Percentiles rank a stretch among this genome's conserved stretches.
phyloP scores from a whole-genome alignment of 1,140 invertebrate species.

The Artemia franciscana region DNA sequence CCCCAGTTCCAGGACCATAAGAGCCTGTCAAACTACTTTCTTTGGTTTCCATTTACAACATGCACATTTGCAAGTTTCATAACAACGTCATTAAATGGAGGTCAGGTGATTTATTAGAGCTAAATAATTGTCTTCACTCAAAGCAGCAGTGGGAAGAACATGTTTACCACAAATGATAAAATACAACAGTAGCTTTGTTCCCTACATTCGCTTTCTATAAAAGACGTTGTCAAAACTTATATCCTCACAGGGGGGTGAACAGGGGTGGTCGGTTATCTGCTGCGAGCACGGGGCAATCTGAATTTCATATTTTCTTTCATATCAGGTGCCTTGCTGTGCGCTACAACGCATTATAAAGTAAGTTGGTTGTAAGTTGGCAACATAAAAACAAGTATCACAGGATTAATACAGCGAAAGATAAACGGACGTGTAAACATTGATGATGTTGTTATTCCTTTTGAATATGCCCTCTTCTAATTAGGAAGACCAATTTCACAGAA shows the following conservation, averaged over 20 bases:
- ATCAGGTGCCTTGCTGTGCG: neutral
- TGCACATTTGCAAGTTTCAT: too few relatives aligned
- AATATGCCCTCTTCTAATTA: too few relatives aligned
- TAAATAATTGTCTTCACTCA: too few relatives aligned
- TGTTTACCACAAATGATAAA: neutral
- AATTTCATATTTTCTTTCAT: neutral
- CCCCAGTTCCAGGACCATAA: too few relatives aligned
- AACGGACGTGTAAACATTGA: too few relatives aligned
- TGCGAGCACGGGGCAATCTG: neutral
- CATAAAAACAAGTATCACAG: neutral
- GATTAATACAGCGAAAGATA: too few relatives aligned
- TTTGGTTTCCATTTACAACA: too few relatives aligned
- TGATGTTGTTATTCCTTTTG: too few relatives aligned
- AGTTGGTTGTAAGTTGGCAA: neutral
- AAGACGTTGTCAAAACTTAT: neutral
- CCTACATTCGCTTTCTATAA: neutral
- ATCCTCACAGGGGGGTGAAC: neutral
- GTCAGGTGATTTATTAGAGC: too few relatives aligned
- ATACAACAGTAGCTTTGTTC: neutral
- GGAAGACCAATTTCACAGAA: too few relatives aligned
- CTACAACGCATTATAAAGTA: neutral
- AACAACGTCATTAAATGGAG: too few relatives aligned
- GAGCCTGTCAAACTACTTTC: too few relatives aligned
- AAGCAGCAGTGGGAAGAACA: neutral
- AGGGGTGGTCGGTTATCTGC: neutral